Conservation (phyloP, 2,888 invertebrate species). For the Drymonia ruficornis region DNA sequence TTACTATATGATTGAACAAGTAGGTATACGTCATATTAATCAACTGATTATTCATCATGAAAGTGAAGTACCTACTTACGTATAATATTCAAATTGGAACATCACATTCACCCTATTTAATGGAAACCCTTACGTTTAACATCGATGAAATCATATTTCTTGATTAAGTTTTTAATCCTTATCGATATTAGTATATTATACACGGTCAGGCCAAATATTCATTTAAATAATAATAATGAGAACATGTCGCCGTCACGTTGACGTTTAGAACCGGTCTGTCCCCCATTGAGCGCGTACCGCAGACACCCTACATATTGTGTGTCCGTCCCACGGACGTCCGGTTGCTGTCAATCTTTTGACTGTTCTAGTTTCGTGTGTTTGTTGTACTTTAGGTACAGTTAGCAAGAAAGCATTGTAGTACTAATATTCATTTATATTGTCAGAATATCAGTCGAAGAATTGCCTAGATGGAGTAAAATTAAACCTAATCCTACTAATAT, state of each 20-base stretch:
- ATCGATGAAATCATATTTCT: too few species aligned
- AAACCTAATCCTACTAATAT: too few species aligned
- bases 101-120: too few species aligned
- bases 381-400: conserved; percentile 3
- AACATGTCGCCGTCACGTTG: conserved; percentile 2
- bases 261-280: conserved; percentile 19
- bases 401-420: background rate
- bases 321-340: conserved; percentile 51
- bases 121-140: too few species aligned
- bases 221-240: too few species aligned
- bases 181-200: too few species aligned
- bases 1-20: background rate
- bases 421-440: too few species aligned
- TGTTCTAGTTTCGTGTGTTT: conserved; percentile 38
- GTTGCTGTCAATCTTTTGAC: conserved; percentile 53
- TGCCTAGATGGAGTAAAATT: too few species aligned
- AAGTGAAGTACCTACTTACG: background rate
- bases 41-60: background rate
- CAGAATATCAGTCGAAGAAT: too few species aligned
- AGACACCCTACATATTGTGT: conserved; percentile 42
- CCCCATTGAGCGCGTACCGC: conserved; percentile 22
- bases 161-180: too few species aligned
- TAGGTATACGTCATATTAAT: background rate
- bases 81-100: too few species aligned
- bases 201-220: too few species aligned